Evolutionary conservation across 2,888 invertebrate species (phyloP), one percentile per base, ranked within the genome.

Genomic region (Oscheius sp.): DNA sequence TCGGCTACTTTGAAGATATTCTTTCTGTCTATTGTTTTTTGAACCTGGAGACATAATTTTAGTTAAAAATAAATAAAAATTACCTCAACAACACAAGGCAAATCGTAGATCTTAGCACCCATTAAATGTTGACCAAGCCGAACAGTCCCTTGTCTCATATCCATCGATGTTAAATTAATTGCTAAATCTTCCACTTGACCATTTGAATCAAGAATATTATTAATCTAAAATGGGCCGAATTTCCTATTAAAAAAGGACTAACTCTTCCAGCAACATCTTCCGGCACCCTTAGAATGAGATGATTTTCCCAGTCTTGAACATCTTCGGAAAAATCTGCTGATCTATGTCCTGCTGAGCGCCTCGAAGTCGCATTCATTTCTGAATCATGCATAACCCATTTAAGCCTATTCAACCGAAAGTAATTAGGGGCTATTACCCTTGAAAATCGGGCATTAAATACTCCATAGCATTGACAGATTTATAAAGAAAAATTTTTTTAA

Each of bases 1-100:
- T 98, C 97, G 0, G 96, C 95, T 0, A 96, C 94, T 89, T 98
- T 98, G 87, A 97, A 98, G 83, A 97, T 94, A 84, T 93, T 95
- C 88, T 96, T 97, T 73, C 91, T 92, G 87, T 98, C 98, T 66
- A 96, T 93, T 0, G 96, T 96, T 89, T 98, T 98, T 67, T 93
- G 89, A 0, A 95, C 93, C 88, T 98, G n/a, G n/a, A 64, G 71
- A 74, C 31, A 31, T 20, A 23, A 20, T 23, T 4, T 25, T 1
- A 10, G 15, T 23, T 20, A 15, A n/a, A 50, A 46, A 27, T 45
- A n/a, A 20, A 20, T 61, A 23, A 12, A 2, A 4, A 25, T 23
- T 29, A 84, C 83, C 73, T 84, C 84, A 23, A 74, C 75, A 33
- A 85, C 69, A 34, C 83, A 83, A 6, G 84, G 84, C 57, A 84